phyloP scores from a whole-genome alignment of 2,113 vertebrate genomes.

The Chiloscyllium plagiosum region DNA sequence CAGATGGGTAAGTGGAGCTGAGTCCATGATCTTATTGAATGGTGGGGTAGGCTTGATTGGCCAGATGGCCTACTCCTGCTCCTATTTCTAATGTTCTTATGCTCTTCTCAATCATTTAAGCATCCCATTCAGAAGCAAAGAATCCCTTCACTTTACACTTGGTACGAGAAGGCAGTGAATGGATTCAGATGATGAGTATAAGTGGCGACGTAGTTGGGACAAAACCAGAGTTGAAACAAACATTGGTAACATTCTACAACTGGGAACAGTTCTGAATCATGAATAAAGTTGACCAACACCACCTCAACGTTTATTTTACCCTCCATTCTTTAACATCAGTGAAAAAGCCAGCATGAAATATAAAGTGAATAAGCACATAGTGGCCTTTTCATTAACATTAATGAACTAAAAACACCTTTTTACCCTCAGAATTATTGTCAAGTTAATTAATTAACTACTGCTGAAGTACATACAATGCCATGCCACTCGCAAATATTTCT shows the following conservation, averaged over 20 bases:
- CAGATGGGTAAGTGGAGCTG: too few species aligned
- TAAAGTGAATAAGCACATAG: not conserved
- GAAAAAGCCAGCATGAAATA: not conserved
- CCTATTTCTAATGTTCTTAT: too few species aligned
- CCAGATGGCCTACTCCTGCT: too few species aligned
- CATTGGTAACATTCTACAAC: not conserved
- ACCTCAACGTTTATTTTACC: not conserved
- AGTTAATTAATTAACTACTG: not conserved
- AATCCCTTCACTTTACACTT: not conserved
- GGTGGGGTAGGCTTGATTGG: too few species aligned
- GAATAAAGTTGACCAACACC: not conserved
- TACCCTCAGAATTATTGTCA: not conserved
- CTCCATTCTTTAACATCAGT: not conserved
- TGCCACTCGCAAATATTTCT: not conserved
- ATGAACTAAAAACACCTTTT: not conserved
- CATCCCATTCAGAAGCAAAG: not conserved
- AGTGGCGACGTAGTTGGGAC: too few species aligned
- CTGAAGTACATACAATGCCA: not conserved
- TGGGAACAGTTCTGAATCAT: not conserved
- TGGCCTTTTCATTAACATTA: not conserved
- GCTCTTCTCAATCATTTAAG: not conserved
- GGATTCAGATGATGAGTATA: not conserved
- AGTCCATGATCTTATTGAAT: too few species aligned
- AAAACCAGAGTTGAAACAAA: not conserved
- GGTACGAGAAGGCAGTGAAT: not conserved